Base-by-base conservation (phyloP, 2,888 invertebrate species). In the Folsomia manolachei region DNA sequence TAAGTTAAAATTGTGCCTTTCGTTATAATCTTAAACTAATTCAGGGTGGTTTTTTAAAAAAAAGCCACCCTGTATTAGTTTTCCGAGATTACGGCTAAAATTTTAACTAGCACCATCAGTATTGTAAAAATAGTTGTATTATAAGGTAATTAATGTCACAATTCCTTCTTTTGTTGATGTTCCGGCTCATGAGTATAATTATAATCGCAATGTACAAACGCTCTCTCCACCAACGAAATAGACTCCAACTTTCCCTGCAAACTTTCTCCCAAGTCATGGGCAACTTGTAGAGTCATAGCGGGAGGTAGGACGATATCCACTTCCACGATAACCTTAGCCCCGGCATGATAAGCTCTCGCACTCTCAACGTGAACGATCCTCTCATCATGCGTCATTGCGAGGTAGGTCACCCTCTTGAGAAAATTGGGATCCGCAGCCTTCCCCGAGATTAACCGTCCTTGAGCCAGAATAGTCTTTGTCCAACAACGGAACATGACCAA, bases 281-380 rank as follows among this genome's bases (percentile, higher is more conserved):
- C 26, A 1, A 69, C 62, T 39, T 63, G 69, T 1, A 69, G 63
- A 2, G 21, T 69, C 27, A 61, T 69, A 4, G 61, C 69, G 2
- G 69, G 69, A 19, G 69, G 69, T 2, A 69, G 63, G 19, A 69
- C 69, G 61, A 69, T 69, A 51, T 69, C 69, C n/a, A 69, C 63
- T 69, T 69, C 69, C 1, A 61, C 69, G 19, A 69, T 69, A 1
- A 69, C 39, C 23, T 69, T 69, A 18, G 62, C 25, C n/a, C 69
- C 69, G n/a, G 69, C 62, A 61, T 69, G 69, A 51, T 69, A 69
- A 18, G 27, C 69, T 39, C 69, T 24, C 23, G 61, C 56, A 2
- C 39, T 62, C n/a, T 69, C 69, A 4, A 69, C 25, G 19, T 69
- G 62, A 2, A 63, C 2, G 27, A 69, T 69, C 27, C 63, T 26